These are phyloP conservation scores for Caenorhabditis inopinata DNA, from an alignment of 1,140 invertebrate genomes.

Conservation along the genomic window DNA sequence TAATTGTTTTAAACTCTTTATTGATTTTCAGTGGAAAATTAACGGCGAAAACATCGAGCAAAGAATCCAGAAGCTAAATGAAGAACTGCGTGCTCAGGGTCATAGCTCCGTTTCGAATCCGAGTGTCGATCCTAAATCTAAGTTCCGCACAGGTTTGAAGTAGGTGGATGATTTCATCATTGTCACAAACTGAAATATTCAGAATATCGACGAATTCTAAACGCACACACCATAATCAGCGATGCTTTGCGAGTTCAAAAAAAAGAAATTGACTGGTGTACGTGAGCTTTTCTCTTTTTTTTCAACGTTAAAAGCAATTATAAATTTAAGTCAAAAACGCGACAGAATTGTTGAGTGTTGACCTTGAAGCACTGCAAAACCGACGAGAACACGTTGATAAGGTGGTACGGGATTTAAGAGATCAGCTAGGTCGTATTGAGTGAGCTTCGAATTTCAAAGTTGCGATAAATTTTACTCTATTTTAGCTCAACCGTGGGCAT, in stretches of 20 bases:
- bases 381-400: background rate
- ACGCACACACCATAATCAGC: background rate
- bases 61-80: background rate
- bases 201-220: constrained; percentile 1
- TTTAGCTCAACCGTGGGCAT: background rate
- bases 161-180: background rate
- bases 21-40: constrained; percentile 20
- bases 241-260: background rate
- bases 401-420: background rate
- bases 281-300: background rate
- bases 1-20: background rate
- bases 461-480: background rate
- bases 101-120: background rate
- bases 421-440: background rate
- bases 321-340: background rate
- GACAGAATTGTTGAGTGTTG: background rate
- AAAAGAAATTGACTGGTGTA: background rate
- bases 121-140: background rate
- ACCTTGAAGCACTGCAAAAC: background rate
- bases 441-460: background rate
- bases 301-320: background rate
- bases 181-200: background rate
- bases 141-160: background rate
- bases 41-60: background rate
- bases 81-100: background rate